These are phyloP conservation scores for Cepaea hortensis DNA, from an alignment of 2,888 invertebrate species.

Conservation along the genomic window DNA sequence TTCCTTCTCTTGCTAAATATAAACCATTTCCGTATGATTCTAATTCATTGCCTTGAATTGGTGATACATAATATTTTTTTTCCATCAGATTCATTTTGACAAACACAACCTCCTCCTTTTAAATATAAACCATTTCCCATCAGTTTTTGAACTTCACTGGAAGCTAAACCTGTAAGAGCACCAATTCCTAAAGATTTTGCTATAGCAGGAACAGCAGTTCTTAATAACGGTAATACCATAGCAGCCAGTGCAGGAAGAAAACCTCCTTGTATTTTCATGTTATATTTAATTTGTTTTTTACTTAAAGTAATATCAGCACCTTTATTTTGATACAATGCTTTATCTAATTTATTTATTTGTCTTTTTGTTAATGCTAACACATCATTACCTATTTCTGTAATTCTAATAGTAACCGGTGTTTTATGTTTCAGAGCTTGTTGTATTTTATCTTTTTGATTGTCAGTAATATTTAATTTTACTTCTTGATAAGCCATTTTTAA, in stretches of 20 bases:
- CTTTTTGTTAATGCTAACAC: too few species aligned
- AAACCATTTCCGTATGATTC: background rate
- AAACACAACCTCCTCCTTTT: background rate
- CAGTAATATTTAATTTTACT: background rate
- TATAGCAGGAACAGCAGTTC: conserved; percentile 39
- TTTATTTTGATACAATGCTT: conserved; percentile 33
- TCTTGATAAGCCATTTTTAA: background rate
- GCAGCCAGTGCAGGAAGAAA: conserved; percentile 46
- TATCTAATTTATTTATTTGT: conserved; percentile 43
- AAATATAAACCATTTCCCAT: background rate
- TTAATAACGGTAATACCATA: conserved; percentile 42
- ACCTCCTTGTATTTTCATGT: conserved; percentile 46
- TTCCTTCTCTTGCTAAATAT: background rate
- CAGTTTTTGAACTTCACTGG: background rate
- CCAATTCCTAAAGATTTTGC: conserved; percentile 45
- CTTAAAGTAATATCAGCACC: conserved; percentile 26
- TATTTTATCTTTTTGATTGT: background rate
- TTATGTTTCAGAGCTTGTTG: conserved; percentile 26
- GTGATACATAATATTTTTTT: too few species aligned
- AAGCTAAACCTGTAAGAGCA: conserved; percentile 48
- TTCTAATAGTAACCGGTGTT: too few species aligned
- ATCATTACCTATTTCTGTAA: too few species aligned
- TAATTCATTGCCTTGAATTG: too few species aligned
- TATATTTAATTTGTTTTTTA: conserved; percentile 40
- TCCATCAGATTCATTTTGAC: too few species aligned